Conservation (phyloP, 2,113 vertebrate species). For the Psittacara wagleri region DNA sequence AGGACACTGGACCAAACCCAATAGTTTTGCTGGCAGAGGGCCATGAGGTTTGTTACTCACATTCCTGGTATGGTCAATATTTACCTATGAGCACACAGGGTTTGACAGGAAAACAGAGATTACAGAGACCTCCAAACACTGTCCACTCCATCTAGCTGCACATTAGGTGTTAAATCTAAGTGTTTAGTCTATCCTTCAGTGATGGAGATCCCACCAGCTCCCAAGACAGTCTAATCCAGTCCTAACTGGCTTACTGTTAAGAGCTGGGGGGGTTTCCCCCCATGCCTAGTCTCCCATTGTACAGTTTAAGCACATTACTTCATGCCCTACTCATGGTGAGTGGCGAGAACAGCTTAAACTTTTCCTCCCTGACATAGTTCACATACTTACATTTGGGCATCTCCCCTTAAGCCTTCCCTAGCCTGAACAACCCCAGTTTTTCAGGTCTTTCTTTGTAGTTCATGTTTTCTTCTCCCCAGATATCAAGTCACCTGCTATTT, state of each 20-base stretch:
- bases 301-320: background rate
- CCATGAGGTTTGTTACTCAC: background rate
- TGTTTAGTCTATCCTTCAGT: background rate
- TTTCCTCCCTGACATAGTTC: background rate
- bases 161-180: background rate
- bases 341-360: background rate
- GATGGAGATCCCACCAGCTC: background rate
- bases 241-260: background rate
- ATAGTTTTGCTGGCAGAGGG: background rate
- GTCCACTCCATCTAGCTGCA: background rate
- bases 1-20: background rate
- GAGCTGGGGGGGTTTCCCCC: rapidly evolving
- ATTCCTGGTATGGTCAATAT: background rate
- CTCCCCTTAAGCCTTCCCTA: background rate
- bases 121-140: background rate
- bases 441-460: background rate
- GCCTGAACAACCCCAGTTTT: background rate
- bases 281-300: background rate
- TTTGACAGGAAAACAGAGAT: background rate
- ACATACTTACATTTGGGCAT: background rate
- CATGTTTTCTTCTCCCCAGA: background rate
- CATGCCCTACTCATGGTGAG: background rate
- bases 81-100: background rate
- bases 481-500: background rate
- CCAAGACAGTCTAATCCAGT: background rate